phyloP scores from a whole-genome alignment of 2,113 vertebrate species.

The Cyprinodon brontotheroides region DNA sequence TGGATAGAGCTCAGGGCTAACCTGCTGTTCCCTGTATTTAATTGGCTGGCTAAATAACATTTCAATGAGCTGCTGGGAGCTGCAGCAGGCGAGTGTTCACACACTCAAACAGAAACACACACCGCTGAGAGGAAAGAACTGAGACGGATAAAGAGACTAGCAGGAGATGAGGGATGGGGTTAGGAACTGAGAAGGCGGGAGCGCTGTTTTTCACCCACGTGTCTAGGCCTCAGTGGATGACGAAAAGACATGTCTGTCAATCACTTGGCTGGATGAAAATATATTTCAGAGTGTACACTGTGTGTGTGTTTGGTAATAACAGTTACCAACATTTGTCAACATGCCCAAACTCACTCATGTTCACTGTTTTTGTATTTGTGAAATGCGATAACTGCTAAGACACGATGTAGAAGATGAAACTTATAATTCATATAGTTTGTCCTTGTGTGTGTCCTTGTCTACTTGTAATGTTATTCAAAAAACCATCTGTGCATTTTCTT shows the following conservation, averaged over 20 bases:
- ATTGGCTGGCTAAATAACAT: slow-evolving; percentile 74
- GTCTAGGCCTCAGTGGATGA: slow-evolving; percentile 51
- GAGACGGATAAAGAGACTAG: slow-evolving; percentile 48
- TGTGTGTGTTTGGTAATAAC: slow-evolving; percentile 36
- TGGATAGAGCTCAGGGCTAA: slow-evolving; percentile 69
- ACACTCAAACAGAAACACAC: slow-evolving; percentile 24
- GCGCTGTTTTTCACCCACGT: slow-evolving; percentile 39
- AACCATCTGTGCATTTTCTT: background rate
- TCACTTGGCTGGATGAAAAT: slow-evolving; percentile 40
- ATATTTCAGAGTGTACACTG: slow-evolving; percentile 21
- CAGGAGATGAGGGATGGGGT: slow-evolving; percentile 30
- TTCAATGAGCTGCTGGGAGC: slow-evolving; percentile 69
- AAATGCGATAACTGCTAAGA: background rate
- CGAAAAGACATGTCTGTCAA: slow-evolving; percentile 58
- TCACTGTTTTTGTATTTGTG: background rate
- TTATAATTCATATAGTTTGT: slow-evolving; percentile 5
- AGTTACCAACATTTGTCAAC: slow-evolving; percentile 38
- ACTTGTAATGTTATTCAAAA: background rate
- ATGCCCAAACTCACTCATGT: background rate
- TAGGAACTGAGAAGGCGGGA: slow-evolving; percentile 32
- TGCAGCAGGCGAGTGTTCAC: slow-evolving; percentile 40
- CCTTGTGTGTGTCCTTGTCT: slow-evolving; percentile 20
- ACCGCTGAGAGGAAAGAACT: slow-evolving; percentile 25
- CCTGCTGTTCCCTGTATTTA: slow-evolving; percentile 65
- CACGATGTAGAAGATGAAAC: background rate